Base-by-base conservation (phyloP, 2,888 invertebrate species). In the Pheosia gnoma region DNA sequence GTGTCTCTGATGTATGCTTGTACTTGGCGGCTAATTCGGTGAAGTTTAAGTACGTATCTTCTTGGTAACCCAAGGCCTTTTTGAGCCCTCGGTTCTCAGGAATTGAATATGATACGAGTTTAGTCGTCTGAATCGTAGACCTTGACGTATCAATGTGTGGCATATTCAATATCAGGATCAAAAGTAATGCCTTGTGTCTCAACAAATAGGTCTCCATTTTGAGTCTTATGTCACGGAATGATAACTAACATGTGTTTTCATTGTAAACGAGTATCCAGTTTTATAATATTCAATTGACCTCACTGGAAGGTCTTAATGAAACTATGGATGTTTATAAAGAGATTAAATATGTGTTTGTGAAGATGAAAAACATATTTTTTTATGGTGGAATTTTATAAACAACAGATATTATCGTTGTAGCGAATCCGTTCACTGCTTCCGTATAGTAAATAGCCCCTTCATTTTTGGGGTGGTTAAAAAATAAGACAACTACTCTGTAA, bases 201-300 rank as follows among this genome's bases (percentile, higher is more conserved):
- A 66, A 54, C 54, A 66, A 67, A 65, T 62, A 59, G 61, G 63
- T 67, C 67, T 79, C 71, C 83, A 83, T 84, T 67, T 73, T 78
- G 70, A 74, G 74, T 74, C 74, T 81, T 82, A 70, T 80, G 69
- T 78, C 78, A 71, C 77, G 79, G 80, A 81, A 80, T 73, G 78
- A 77, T 78, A 65, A 80, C 71, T 74, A 75, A 71, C 71, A 72
- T 83, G 76, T 87, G 86, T 80, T 83, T 78, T 75, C 76, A 82
- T 83, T 83, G 79, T 81, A 71, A 80, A 79, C 78, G 68, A 76
- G 78, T 83, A 77, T 80, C 73, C 78, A 82, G 86, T 88, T 91
- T 83, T 91, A 90, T 90, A 90, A 89, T 77, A 85, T 83, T 74
- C 67, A 79, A 74, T 76, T 84, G 90, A 89, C 92, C 92, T 91